Base-by-base conservation (phyloP, 2,113 vertebrate species). In the Pipa parva region DNA sequence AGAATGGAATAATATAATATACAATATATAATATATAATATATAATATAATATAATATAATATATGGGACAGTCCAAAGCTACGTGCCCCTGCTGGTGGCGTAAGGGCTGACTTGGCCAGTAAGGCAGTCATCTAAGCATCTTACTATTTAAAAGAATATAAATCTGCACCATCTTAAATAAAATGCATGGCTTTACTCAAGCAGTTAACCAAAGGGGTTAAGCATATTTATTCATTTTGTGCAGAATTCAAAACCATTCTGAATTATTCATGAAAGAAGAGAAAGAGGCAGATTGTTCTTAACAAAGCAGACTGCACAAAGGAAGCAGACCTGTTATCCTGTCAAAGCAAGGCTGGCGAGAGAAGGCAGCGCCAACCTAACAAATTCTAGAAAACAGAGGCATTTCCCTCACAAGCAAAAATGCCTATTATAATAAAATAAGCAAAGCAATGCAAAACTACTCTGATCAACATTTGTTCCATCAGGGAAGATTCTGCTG, bases 221-320 rank as follows among this genome's bases (percentile, higher is more conserved):
- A 20, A 22, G 21, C 22, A 8, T 20, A 15, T 51, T 59, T 67
- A 59, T 48, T 50, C 51, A 22, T 36, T 70, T 70, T 45, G 36
- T 54, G 37, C 57, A 45, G 57, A 70, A 54, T 58, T 31, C 54
- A 70, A 70, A 58, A 70, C 57, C 33, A 26, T 15, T 61, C 66
- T 70, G 57, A 70, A 70, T 70, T 29, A 70, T 70, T 60, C 66
- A 70, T 70, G 58, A 54, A 70, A 61, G 58, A 21, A 70, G 52
- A 59, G 46, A 70, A 49, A 59, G 46, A 61, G 48, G 17, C 66
- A 37, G 66, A n/a, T 39, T 45, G 31, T 45, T 31, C n/a, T 26
- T 31, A 61, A 60, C 57, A 70, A 70, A 70, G 66, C 58, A 45
- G 51, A 48, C 65, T 15, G 48, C 65, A 68, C 56, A 68, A 59